A percentile compares a stretch with the other conserved stretches of the same genome.
phyloP scores from a whole-genome alignment of 2,113 vertebrate genomes.

The Cercopithecus mona region DNA sequence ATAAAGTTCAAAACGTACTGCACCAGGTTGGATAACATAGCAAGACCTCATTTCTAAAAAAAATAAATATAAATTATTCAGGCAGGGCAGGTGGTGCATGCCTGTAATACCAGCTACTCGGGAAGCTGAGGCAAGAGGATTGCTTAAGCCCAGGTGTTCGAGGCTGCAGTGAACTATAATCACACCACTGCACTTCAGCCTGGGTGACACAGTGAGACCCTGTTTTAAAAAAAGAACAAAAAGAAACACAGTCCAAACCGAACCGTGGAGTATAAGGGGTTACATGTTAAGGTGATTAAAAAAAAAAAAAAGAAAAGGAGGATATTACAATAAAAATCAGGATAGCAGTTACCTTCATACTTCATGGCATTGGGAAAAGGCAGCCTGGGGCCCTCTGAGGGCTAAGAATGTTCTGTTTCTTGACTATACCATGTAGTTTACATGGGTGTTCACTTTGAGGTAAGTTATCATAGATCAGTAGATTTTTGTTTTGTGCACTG shows the following conservation, averaged over 20 bases:
- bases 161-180: neutral
- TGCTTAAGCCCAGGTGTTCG: neutral
- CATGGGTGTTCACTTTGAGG: neutral
- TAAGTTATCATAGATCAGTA: neutral
- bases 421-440: neutral
- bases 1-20: neutral
- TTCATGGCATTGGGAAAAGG: neutral
- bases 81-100: neutral
- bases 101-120: neutral
- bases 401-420: neutral
- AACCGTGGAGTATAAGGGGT: neutral
- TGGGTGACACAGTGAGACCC: neutral
- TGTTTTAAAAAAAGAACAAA: neutral
- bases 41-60: neutral
- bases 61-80: neutral
- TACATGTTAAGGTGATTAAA: neutral
- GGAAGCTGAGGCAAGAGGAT: neutral
- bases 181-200: neutral
- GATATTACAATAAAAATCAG: neutral
- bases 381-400: neutral
- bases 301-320: neutral
- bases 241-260: neutral
- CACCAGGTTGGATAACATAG: neutral
- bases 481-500: neutral
- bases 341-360: neutral